Percentiles rank a stretch among this genome's conserved stretches.
Evolutionary conservation across 2,113 vertebrate species (phyloP).

Genomic region (Sinocyclocheilus anophthalmus): DNA sequence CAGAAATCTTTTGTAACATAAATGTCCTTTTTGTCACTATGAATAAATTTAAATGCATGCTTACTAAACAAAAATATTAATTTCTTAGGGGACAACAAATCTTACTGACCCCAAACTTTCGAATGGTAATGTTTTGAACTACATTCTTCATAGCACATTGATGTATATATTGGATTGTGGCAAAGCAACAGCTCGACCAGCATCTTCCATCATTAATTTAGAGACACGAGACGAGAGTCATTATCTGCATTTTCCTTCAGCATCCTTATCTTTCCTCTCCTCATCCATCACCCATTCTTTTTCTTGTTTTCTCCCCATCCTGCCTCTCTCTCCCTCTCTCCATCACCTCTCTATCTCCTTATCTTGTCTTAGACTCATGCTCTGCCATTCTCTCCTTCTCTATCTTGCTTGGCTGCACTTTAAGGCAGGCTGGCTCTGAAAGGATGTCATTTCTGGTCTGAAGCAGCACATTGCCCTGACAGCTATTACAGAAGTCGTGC

Average conservation of each 20-base stretch:
- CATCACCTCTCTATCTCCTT: slow-evolving; percentile 36
- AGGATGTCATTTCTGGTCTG: slow-evolving; percentile 64
- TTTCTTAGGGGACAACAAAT: background rate
- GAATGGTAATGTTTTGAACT: background rate
- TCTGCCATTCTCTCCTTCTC: slow-evolving; percentile 51
- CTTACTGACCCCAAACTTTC: background rate
- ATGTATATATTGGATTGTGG: background rate
- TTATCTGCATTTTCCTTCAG: slow-evolving; percentile 41
- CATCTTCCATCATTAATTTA: slow-evolving; percentile 35
- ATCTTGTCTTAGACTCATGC: slow-evolving; percentile 50
- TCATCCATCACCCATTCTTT: slow-evolving; percentile 37
- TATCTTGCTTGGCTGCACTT: slow-evolving; percentile 60
- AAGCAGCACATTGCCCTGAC: slow-evolving; percentile 60
- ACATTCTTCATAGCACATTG: background rate
- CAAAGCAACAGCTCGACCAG: background rate
- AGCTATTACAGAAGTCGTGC: slow-evolving; percentile 48
- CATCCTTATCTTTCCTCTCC: slow-evolving; percentile 18
- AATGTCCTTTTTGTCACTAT: background rate
- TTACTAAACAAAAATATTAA: background rate
- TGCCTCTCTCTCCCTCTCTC: background rate
- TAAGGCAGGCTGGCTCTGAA: slow-evolving; percentile 59
- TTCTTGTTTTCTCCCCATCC: slow-evolving; percentile 39
- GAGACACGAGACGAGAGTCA: background rate
- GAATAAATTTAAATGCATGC: background rate
- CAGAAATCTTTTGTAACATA: background rate